A percentile compares a stretch with the other conserved stretches of the same genome.
Conservation (phyloP, 2,888 invertebrate species). For the Mythimna albipuncta region DNA sequence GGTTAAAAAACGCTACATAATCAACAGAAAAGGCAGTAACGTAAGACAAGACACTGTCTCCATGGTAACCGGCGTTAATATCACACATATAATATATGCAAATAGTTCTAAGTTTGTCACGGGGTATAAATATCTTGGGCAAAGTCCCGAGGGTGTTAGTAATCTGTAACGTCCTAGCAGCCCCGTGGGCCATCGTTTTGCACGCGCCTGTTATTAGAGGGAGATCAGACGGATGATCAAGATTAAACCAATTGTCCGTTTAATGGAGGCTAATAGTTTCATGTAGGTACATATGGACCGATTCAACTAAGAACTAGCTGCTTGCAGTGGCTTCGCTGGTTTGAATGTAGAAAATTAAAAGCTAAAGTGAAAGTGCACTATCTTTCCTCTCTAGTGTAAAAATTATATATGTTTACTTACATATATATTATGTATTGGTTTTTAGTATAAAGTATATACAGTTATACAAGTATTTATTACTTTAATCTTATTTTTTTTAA, state of each 20-base stretch:
- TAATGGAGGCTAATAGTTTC: constrained; percentile 26
- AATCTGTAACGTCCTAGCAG: constrained; percentile 50
- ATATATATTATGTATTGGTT: no score
- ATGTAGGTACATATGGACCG: neutral
- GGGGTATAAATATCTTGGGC: constrained; percentile 49
- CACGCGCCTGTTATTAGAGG: constrained; percentile 37
- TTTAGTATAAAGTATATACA: no score
- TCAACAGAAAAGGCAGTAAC: neutral
- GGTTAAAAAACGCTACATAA: no score
- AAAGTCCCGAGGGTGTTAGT: constrained; percentile 40
- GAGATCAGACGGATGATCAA: constrained; percentile 44
- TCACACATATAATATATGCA: constrained; percentile 30
- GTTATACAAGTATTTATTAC: no score
- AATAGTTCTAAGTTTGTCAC: constrained; percentile 31
- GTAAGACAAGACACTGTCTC: neutral
- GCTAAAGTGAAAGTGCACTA: no score
- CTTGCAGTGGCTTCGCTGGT: no score
- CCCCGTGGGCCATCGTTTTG: constrained; percentile 49
- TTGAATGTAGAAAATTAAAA: no score
- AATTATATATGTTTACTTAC: no score
- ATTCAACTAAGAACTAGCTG: no score
- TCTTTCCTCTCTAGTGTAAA: no score
- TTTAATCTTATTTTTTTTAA: no score
- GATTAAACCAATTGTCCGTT: constrained; percentile 41
- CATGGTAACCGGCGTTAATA: neutral